Percentiles rank a stretch among this genome's conserved stretches.
phyloP scores from a whole-genome alignment of 2,113 vertebrate species.

The Daphoenositta chrysoptera region DNA sequence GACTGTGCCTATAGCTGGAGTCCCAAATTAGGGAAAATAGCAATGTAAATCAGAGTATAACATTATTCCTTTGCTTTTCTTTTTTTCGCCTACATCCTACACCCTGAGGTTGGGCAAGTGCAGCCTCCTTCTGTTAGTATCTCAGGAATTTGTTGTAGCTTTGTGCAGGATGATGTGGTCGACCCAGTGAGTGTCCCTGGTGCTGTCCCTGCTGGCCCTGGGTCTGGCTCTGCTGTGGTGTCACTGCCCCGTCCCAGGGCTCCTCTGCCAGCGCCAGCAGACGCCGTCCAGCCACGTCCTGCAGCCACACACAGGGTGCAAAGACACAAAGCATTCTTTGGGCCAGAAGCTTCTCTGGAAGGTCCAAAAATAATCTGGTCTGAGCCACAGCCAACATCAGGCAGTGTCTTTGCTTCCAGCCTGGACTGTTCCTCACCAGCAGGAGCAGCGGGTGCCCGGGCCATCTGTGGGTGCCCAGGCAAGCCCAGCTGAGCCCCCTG shows the following conservation, averaged over 20 bases:
- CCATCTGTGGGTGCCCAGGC: background rate
- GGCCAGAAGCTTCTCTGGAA: background rate
- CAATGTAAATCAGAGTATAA: background rate
- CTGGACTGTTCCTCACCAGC: background rate
- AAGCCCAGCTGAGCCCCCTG: background rate
- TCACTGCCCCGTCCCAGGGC: rapidly evolving
- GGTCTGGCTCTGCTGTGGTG: background rate
- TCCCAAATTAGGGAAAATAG: background rate
- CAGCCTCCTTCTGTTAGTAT: background rate
- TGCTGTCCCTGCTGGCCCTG: background rate
- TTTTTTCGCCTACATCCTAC: background rate
- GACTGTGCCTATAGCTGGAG: background rate
- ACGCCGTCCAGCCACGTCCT: rapidly evolving
- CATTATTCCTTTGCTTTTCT: background rate
- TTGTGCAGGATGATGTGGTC: background rate
- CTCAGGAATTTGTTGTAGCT: background rate
- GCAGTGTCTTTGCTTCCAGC: background rate
- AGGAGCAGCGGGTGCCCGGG: background rate
- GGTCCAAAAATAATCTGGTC: background rate
- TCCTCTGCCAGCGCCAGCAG: background rate
- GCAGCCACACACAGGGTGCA: background rate
- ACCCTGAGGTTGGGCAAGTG: background rate
- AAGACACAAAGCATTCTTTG: background rate
- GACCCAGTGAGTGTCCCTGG: background rate
- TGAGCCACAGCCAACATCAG: background rate